phyloP scores from a whole-genome alignment of 2,888 invertebrate species.

The Prenolepis imparis region DNA sequence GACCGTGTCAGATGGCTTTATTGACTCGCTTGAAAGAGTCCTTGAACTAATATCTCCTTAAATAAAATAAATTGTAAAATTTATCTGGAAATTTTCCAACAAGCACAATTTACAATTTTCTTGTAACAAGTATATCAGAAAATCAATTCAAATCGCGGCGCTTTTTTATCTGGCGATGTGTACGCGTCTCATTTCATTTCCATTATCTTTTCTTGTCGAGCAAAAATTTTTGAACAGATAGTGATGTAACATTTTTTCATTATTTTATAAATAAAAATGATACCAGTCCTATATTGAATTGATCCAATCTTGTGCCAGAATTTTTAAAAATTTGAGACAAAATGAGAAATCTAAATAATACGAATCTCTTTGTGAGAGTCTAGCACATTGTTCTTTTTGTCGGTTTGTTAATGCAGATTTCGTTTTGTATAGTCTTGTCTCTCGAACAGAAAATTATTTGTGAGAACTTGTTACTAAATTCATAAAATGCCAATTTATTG shows the following conservation, averaged over 20 bases:
- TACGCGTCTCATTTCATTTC: background rate
- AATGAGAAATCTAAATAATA: background rate
- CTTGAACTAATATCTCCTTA: background rate
- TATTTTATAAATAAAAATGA: background rate
- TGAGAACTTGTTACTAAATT: background rate
- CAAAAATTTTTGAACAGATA: background rate
- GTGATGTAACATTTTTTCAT: background rate
- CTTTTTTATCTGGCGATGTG: background rate
- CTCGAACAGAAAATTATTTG: background rate
- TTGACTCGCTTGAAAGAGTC: background rate
- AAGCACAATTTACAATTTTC: background rate
- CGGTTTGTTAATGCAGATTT: background rate
- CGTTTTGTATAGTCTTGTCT: background rate
- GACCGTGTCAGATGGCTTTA: background rate
- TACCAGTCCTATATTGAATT: too few relatives aligned
- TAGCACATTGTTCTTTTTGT: background rate
- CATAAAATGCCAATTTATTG: background rate
- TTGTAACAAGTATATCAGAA: background rate
- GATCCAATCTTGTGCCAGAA: background rate
- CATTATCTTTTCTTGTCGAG: background rate
- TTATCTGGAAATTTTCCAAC: background rate
- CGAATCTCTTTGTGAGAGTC: background rate
- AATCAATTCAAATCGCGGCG: background rate
- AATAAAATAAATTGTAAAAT: constrained; percentile 11
- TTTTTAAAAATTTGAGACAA: background rate